Evolutionary conservation across 2,888 invertebrate species (phyloP).

Genomic region (Oscheius onirici): DNA sequence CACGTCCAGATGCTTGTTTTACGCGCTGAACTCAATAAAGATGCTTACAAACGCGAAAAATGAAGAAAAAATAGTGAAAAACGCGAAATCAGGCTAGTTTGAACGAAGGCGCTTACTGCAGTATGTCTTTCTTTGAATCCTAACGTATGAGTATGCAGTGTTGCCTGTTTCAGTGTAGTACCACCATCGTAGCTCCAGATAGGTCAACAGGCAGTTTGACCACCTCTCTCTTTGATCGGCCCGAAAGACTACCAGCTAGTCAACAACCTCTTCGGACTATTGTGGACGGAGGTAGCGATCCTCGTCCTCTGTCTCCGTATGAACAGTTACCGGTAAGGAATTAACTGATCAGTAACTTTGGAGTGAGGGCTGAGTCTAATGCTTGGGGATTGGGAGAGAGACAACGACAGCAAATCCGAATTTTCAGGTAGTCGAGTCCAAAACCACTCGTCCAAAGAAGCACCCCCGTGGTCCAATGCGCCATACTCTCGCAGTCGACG

Average conservation of each 20-base stretch:
- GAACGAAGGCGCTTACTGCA: too few relatives aligned
- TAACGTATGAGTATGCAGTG: neutral
- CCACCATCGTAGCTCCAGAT: slow-evolving; percentile 13
- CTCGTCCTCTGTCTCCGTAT: slow-evolving; percentile 56
- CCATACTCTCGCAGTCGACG: slow-evolving; percentile 70
- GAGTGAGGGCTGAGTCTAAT: neutral
- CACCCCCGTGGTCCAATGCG: slow-evolving; percentile 64
- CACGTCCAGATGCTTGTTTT: too few relatives aligned
- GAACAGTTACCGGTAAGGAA: slow-evolving; percentile 60
- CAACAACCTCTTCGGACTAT: neutral
- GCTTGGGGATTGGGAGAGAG: too few relatives aligned
- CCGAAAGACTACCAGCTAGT: neutral
- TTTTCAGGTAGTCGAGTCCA: neutral
- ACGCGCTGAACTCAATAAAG: too few relatives aligned
- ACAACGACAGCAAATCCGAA: neutral
- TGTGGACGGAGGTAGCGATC: neutral
- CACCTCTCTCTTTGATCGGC: slow-evolving; percentile 14
- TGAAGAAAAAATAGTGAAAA: too few relatives aligned
- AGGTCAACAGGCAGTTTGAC: neutral
- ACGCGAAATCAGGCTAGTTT: too few relatives aligned
- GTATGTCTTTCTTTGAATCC: neutral
- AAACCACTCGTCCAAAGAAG: slow-evolving; percentile 44
- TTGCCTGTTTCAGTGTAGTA: slow-evolving; percentile 26
- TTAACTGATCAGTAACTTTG: slow-evolving; percentile 1
- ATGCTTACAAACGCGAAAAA: too few relatives aligned